Percentiles rank a stretch among this genome's conserved stretches.
Conservation (phyloP, 1,140 invertebrate genomes). For the Caerostris extrusa region DNA sequence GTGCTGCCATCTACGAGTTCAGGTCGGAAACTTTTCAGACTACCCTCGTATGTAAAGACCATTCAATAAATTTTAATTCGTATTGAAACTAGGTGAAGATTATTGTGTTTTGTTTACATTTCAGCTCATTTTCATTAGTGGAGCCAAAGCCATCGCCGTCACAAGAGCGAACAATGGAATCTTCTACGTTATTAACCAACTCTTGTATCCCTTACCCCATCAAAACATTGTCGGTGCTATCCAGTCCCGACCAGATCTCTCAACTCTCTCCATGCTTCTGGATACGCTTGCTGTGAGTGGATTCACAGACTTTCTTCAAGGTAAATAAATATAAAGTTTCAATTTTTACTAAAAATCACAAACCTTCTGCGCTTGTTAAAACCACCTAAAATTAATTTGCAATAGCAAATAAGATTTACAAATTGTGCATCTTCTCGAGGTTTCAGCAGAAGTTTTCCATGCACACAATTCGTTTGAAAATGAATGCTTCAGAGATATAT, state of each 20-base stretch:
- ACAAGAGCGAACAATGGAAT: slow-evolving; percentile 82
- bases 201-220: slow-evolving; percentile 81
- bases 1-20: no score
- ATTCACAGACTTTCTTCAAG: slow-evolving; percentile 56
- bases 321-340: slow-evolving; percentile 34
- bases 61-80: no score
- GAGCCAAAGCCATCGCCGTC: slow-evolving; percentile 80
- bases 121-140: slow-evolving; percentile 81
- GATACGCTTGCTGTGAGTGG: slow-evolving; percentile 24
- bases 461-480: no score
- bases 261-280: slow-evolving; percentile 25
- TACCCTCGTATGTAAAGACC: no score
- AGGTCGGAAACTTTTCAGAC: no score
- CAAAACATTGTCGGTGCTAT: slow-evolving; percentile 65
- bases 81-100: no score
- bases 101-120: slow-evolving; percentile 9
- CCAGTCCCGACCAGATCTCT: slow-evolving; percentile 70
- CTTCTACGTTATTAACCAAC: slow-evolving; percentile 82
- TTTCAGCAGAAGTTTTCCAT: no score
- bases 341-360: no score
- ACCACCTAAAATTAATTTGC: not conserved
- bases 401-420: no score
- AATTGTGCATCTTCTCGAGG: no score
- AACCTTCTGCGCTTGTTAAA: not conserved
- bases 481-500: no score